These are phyloP conservation scores for Pseudochaenichthys georgianus DNA, from an alignment of 2,797 vertebrate species.

Conservation along the genomic window DNA sequence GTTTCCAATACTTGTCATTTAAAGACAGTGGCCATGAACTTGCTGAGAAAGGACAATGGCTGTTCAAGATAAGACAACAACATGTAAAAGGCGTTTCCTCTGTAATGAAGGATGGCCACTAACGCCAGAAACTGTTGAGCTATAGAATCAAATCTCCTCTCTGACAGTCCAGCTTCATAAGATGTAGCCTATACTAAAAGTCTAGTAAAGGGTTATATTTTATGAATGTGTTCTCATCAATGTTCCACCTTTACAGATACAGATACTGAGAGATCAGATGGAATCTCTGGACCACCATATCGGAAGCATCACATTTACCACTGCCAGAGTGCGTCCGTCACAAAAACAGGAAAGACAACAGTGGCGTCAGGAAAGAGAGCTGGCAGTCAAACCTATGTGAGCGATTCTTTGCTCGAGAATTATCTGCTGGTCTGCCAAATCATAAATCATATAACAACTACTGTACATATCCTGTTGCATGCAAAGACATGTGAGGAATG, in stretches of 20 bases:
- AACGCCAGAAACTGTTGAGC: not conserved
- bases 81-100: not conserved
- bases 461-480: conserved; percentile 1
- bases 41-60: not conserved
- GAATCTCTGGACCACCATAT: conserved; percentile 13
- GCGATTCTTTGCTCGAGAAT: not conserved
- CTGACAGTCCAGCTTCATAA: too few species aligned
- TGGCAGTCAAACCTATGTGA: not conserved
- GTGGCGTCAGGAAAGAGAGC: conserved; percentile 47
- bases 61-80: not conserved
- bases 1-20: not conserved
- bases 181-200: too few species aligned
- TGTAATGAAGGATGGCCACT: not conserved
- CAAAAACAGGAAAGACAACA: conserved; percentile 72
- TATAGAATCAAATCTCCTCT: too few species aligned
- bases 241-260: conserved; percentile 3
- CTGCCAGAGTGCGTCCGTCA: conserved; percentile 25
- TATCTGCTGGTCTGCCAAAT: conserved; percentile 6
- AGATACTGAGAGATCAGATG: conserved; percentile 34
- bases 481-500: conserved; percentile 35
- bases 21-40: not conserved
- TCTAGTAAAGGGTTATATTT: not conserved
- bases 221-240: conserved; percentile 7
- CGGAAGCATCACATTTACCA: conserved; percentile 29
- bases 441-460: not conserved